Percentiles rank a stretch among this genome's conserved stretches.
Evolutionary conservation across 2,113 vertebrate genomes (phyloP).

Genomic region (Pelobates fuscus): DNA sequence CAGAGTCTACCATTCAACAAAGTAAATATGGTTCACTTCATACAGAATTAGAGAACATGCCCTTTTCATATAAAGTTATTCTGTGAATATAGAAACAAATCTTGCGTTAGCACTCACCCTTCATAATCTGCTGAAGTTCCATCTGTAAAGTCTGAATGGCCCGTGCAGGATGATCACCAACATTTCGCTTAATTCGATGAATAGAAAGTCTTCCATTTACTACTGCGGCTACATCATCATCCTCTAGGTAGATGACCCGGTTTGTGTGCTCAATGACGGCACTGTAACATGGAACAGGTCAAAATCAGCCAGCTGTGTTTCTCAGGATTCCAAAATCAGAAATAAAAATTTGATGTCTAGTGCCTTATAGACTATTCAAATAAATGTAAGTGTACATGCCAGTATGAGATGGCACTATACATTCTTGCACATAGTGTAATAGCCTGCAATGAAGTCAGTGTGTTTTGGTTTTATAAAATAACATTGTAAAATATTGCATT

Average conservation of each 20-base stretch:
- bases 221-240: slow-evolving; percentile 93
- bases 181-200: slow-evolving; percentile 91
- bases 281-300: slow-evolving; percentile 59
- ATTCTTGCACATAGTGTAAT: too few species aligned
- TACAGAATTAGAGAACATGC: too few species aligned
- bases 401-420: too few species aligned
- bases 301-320: background rate
- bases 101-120: too few species aligned
- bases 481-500: too few species aligned
- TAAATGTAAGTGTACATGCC: slow-evolving; percentile 9
- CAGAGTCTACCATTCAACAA: too few species aligned
- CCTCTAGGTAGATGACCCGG: slow-evolving; percentile 94
- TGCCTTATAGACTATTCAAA: background rate
- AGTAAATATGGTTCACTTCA: too few species aligned
- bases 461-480: too few species aligned
- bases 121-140: slow-evolving; percentile 99
- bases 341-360: background rate
- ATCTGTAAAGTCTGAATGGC: slow-evolving; percentile 97
- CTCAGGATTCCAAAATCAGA: background rate
- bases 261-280: slow-evolving; percentile 98
- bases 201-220: slow-evolving; percentile 90
- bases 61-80: too few species aligned
- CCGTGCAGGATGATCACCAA: slow-evolving; percentile 85
- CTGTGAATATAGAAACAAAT: too few species aligned
- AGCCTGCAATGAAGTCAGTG: too few species aligned